Evolutionary conservation across 2,888 invertebrate species (phyloP), one percentile per base, ranked within the genome.

Genomic region (Notodonta dromedarius): DNA sequence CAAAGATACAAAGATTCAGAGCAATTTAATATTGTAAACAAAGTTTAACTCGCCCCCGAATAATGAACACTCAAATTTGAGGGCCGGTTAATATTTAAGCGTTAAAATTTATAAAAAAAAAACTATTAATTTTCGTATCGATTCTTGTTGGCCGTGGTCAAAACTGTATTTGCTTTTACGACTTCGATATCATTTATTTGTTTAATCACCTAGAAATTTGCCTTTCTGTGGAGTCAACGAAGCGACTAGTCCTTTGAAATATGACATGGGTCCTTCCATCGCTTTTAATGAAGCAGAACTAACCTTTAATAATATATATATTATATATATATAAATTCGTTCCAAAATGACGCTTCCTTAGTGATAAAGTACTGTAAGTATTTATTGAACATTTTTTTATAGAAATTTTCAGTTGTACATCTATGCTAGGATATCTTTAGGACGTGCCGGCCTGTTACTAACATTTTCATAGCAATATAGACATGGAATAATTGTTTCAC

Each of bases 311-410:
- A 55, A 32, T 13, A 55, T n/a, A n/a, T n/a, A n/a, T n/a, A n/a
- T n/a, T n/a, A 57, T 51, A 58, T 48, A 56, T 52, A 56, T 32
- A 50, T 55, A 67, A 68, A 74, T 69, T 79, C 73, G 79, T 83
- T 80, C 82, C 79, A 77, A 84, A 82, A 82, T 76, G 77, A 86
- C 80, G 88, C 88, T 88, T 88, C 88, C 87, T 79, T 86, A 87
- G 82, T 79, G 73, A 72, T 83, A 79, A 73, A 44, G 44, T 78
- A 77, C 79, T 69, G 83, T 86, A 85, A 84, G 72, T 84, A 83
- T 81, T 78, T 83, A 80, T 83, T 80, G 76, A 63, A 70, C 71
- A 75, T 75, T 76, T 71, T 24, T 75, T 71, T 73, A 75, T 70
- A 68, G 71, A 74, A 73, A 69, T 70, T 73, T 79, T 76, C 74